phyloP scores from a whole-genome alignment of 2,888 invertebrate species.

The Apamea sordens region DNA sequence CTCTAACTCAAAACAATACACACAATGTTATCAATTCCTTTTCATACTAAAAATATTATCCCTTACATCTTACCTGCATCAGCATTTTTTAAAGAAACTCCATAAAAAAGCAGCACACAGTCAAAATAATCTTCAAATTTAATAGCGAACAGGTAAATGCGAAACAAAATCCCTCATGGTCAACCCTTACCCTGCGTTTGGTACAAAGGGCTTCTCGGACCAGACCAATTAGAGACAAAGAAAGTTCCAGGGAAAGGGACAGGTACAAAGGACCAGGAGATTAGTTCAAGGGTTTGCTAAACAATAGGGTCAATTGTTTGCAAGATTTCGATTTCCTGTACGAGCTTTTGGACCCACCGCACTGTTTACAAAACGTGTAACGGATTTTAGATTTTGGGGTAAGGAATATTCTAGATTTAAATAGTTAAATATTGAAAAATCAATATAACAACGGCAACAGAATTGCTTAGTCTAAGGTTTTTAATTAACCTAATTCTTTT shows the following conservation, averaged over 20 bases:
- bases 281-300: conserved; percentile 69
- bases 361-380: conserved; percentile 21
- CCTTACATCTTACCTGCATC: neutral
- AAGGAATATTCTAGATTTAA: neutral
- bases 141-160: conserved; percentile 62
- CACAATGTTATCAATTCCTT: neutral
- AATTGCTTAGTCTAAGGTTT: no score
- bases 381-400: conserved; percentile 8
- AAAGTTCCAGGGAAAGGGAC: conserved; percentile 61
- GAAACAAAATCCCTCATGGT: conserved; percentile 60
- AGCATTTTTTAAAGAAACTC: neutral
- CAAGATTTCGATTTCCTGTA: conserved; percentile 65
- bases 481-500: neutral
- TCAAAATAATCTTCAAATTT: conserved; percentile 57
- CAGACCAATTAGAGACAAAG: conserved; percentile 67
- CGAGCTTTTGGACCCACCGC: conserved; percentile 69
- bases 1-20: neutral
- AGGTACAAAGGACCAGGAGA: conserved; percentile 61
- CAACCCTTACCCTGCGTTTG: conserved; percentile 59
- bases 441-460: no score
- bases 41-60: neutral
- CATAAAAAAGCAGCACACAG: conserved; percentile 21
- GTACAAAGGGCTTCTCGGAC: conserved; percentile 62
- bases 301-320: conserved; percentile 72
- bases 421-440: no score